Evolutionary conservation across 2,797 vertebrate genomes (phyloP).

Genomic region (Buphagus erythrorhynchus): DNA sequence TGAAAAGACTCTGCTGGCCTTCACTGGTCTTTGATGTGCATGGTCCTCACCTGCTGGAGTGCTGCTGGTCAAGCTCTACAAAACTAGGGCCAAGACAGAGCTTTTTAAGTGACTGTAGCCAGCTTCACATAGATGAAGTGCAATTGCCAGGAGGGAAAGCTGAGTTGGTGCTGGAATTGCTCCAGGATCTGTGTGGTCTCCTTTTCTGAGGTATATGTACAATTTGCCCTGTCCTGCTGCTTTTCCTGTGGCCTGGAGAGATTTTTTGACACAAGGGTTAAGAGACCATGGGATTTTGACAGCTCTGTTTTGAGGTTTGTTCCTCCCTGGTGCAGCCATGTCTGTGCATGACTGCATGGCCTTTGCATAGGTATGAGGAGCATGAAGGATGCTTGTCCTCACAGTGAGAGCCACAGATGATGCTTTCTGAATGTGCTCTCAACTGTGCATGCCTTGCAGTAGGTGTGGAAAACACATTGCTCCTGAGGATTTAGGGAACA

Average conservation of each 20-base stretch:
- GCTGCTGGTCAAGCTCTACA: neutral
- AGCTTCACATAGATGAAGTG: neutral
- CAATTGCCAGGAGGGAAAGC: neutral
- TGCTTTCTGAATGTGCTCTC: neutral
- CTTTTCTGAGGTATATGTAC: fast-evolving
- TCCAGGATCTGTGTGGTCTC: neutral
- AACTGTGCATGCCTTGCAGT: neutral
- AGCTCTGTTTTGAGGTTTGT: neutral
- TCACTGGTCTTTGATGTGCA: neutral
- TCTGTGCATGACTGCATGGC: neutral
- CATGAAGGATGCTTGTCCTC: neutral
- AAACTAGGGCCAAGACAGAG: neutral
- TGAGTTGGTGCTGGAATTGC: neutral
- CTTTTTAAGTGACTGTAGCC: neutral
- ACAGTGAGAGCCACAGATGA: neutral
- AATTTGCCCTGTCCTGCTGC: neutral
- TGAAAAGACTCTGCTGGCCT: neutral
- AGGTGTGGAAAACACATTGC: neutral
- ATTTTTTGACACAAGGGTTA: neutral
- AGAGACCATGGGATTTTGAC: neutral
- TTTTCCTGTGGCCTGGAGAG: neutral
- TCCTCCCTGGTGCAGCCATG: neutral
- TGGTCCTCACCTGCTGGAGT: neutral
- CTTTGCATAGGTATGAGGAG: neutral
- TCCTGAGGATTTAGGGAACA: neutral